Base-by-base conservation (phyloP, 2,888 invertebrate species). In the Parascotia fuliginaria region DNA sequence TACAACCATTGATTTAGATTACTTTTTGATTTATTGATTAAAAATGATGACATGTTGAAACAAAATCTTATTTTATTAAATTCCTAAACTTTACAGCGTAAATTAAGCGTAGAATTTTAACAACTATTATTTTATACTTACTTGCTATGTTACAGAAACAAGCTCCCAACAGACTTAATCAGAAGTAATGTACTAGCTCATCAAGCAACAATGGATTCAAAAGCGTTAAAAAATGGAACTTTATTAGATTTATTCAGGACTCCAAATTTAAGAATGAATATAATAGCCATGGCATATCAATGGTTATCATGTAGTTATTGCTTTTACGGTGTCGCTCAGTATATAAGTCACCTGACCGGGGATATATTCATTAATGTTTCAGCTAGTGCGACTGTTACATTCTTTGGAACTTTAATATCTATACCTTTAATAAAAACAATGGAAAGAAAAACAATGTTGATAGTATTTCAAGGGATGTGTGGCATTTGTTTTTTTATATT, bases 361-460 rank as follows among this genome's bases (percentile, higher is more conserved):
- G 93, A 97, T 72, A 95, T 96, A 39, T 98, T 97, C 77, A 50
- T 95, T 1, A 98, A 97, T 76, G 97, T 97, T 15, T 95, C 96
- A 5, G 87, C 96, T 0, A 95, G 96, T 29, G 97, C 95, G 0
- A 81, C 89, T 0, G 92, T 96, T 5, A 95, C 93, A 2, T 77
- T 93, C 19, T 61, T 92, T 0, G 94, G 95, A 3, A 94, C 95
- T 0, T 69, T 95, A 1, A 24, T 93, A 42, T 93, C 94, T 9
- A 94, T 95, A 76, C 94, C 94, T 71, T 87, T 94, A 29, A 92
- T 94, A 92, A 95, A 94, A 73, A 80, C 87, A n/a, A 83, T 95
- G 42, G 96, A 96, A 0, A 93, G 97, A 50, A 94, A 91, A 65
- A 87, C 93, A 9, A 94, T 96, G 1, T 77, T 96, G 16, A 93